Conservation (phyloP, 2,797 vertebrate genomes). For the Tachyglossus aculeatus region DNA sequence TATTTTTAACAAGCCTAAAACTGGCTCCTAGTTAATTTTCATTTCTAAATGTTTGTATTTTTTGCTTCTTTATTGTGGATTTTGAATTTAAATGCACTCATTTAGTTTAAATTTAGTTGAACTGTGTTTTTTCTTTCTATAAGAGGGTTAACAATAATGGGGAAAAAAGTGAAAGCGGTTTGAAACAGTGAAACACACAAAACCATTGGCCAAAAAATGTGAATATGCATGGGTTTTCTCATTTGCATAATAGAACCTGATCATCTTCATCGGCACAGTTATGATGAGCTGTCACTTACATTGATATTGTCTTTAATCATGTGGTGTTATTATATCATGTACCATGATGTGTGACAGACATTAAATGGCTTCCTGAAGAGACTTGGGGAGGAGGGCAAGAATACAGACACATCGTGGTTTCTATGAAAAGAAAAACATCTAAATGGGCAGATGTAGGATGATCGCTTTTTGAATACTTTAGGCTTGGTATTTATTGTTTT, state of each 20-base stretch:
- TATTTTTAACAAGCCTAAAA: too few relatives aligned
- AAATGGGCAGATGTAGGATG: constrained; percentile 25
- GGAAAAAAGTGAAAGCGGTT: constrained; percentile 1
- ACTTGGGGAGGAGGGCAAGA: constrained; percentile 21
- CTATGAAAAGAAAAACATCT: constrained; percentile 39
- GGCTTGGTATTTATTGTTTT: too few relatives aligned
- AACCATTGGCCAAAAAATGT: not conserved
- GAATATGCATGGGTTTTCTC: constrained; percentile 27
- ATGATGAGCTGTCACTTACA: constrained; percentile 41
- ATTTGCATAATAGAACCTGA: constrained; percentile 34
- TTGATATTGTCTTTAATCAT: constrained; percentile 33
- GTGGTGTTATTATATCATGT: constrained; percentile 35
- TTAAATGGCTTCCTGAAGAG: constrained; percentile 40
- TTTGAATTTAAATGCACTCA: too few relatives aligned
- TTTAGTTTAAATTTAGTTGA: too few relatives aligned
- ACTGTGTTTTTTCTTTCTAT: constrained; percentile 24
- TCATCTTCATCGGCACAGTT: constrained; percentile 22
- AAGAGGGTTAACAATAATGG: constrained; percentile 10
- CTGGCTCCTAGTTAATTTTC: too few relatives aligned
- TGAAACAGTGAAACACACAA: not conserved
- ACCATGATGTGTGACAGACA: constrained; percentile 47
- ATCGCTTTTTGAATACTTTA: constrained; percentile 5
- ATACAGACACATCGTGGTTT: constrained; percentile 27
- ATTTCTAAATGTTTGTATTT: too few relatives aligned
- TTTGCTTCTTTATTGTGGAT: too few relatives aligned